phyloP scores from a whole-genome alignment of 2,797 vertebrate genomes.

The Crenichthys baileyi region DNA sequence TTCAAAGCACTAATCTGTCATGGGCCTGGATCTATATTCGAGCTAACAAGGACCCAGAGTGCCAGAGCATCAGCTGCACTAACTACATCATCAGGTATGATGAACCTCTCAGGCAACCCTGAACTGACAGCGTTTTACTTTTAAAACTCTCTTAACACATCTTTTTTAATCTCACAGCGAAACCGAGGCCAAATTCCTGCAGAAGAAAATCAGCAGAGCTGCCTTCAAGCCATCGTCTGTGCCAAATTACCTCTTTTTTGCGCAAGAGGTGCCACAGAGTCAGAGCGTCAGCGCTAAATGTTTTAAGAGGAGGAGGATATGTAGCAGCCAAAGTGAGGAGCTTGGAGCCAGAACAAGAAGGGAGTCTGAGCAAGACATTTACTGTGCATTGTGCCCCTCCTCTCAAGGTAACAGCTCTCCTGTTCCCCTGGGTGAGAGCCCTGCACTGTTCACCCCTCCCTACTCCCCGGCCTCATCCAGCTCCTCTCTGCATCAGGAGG shows the following conservation, averaged over 20 bases:
- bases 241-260: slow-evolving; percentile 14
- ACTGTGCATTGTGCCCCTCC: slow-evolving; percentile 21
- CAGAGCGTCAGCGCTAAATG: slow-evolving; percentile 28
- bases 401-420: slow-evolving; percentile 50
- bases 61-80: slow-evolving; percentile 64
- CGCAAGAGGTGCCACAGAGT: slow-evolving; percentile 28
- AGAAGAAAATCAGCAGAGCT: slow-evolving; percentile 56
- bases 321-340: slow-evolving; percentile 51
- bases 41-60: slow-evolving; percentile 32
- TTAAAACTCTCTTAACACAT: background rate
- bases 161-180: slow-evolving; percentile 63
- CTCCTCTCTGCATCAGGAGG: slow-evolving; percentile 65
- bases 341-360: slow-evolving; percentile 32
- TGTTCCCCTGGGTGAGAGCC: slow-evolving; percentile 39
- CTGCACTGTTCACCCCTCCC: slow-evolving; percentile 71
- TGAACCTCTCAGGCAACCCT: background rate
- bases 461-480: slow-evolving; percentile 77
- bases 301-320: slow-evolving; percentile 66
- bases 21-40: slow-evolving; percentile 30
- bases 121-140: background rate
- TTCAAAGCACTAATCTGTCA: slow-evolving; percentile 12
- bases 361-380: slow-evolving; percentile 34
- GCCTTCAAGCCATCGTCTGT: slow-evolving; percentile 43
- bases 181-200: slow-evolving; percentile 76
- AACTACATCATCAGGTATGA: slow-evolving; percentile 83